Conservation (phyloP, 2,888 invertebrate species). For the Epistrophe eligans region DNA sequence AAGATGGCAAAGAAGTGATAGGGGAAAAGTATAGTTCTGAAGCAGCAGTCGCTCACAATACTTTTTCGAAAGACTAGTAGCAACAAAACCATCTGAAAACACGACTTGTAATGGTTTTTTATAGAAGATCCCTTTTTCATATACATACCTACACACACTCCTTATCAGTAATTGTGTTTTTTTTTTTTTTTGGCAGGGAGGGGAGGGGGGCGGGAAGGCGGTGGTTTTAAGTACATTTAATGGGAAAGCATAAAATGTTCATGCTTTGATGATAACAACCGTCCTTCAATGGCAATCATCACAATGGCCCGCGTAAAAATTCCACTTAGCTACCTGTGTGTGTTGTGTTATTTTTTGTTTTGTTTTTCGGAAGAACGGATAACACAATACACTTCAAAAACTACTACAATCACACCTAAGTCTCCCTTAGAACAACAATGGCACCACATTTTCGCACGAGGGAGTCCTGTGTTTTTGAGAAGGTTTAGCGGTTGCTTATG, state of each 20-base stretch:
- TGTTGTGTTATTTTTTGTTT: not conserved
- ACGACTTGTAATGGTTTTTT: slow-evolving; percentile 4
- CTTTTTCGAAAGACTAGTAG: slow-evolving; percentile 1
- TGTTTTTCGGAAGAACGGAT: not conserved
- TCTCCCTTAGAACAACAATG: slow-evolving; percentile 8
- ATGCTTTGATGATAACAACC: slow-evolving; percentile 66
- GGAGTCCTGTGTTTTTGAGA: slow-evolving; percentile 19
- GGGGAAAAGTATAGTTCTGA: not conserved
- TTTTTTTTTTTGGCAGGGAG: no score
- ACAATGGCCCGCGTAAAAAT: slow-evolving; percentile 59
- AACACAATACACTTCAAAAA: slow-evolving; percentile 22
- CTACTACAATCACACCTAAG: slow-evolving; percentile 13
- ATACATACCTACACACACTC: not conserved
- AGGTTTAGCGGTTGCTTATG: slow-evolving; percentile 12
- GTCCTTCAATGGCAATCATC: slow-evolving; percentile 58
- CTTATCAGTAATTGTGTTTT: slow-evolving; percentile 61
- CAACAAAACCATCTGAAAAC: slow-evolving; percentile 5
- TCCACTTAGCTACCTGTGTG: slow-evolving; percentile 19
- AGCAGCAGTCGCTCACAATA: slow-evolving; percentile 6
- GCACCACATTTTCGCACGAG: slow-evolving; percentile 18
- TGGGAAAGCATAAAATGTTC: slow-evolving; percentile 67
- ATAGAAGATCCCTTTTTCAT: slow-evolving; percentile 1
- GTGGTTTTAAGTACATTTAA: slow-evolving; percentile 68
- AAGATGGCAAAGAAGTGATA: not conserved
- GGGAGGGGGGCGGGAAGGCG: not conserved